A percentile compares a stretch with the other conserved stretches of the same genome.
Conservation (phyloP, 30 jellyfish, hydroid and myxozoan genomes). For the Calvadosia cruxmelitensis region DNA sequence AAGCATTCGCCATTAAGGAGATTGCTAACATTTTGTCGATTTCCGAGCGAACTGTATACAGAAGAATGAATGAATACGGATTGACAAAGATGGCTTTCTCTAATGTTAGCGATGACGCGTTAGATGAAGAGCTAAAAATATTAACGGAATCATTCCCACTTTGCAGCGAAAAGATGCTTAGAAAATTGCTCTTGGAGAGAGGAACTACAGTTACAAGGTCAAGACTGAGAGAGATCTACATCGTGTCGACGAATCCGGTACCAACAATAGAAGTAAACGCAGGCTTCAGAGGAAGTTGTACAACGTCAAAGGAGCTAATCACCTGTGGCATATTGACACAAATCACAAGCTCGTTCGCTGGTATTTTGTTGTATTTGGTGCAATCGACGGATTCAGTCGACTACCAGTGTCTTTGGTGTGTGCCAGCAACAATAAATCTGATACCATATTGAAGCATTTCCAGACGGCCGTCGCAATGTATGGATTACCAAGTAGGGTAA, state of each 20-base stretch:
- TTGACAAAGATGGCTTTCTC: slow-evolving; percentile 9
- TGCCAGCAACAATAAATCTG: slow-evolving; percentile 21
- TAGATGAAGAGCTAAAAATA: slow-evolving; percentile 3
- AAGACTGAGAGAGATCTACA: slow-evolving; percentile 1
- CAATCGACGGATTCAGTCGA: slow-evolving; percentile 43
- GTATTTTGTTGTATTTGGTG: slow-evolving; percentile 31
- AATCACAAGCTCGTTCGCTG: slow-evolving; percentile 43
- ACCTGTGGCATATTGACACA: slow-evolving; percentile 54
- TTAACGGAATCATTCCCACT: not conserved
- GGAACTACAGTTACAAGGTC: too few relatives aligned
- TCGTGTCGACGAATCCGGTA: not conserved
- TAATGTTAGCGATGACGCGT: slow-evolving; percentile 17
- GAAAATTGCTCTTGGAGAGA: not conserved
- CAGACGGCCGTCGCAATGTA: slow-evolving; percentile 18
- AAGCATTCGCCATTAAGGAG: not conserved
- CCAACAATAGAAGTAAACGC: slow-evolving; percentile 9
- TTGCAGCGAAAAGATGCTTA: not conserved
- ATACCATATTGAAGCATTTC: slow-evolving; percentile 8
- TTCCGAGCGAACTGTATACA: slow-evolving; percentile 28
- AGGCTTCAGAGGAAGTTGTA: slow-evolving; percentile 27
- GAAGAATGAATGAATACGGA: slow-evolving; percentile 35
- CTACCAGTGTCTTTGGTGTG: slow-evolving; percentile 33
- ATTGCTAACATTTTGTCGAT: not conserved
- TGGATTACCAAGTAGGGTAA: slow-evolving; percentile 43
- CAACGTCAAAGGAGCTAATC: slow-evolving; percentile 50